A percentile compares a stretch with the other conserved stretches of the same genome.
Evolutionary conservation across 2,888 invertebrate genomes (phyloP).

Genomic region (Thymelicus acteon): DNA sequence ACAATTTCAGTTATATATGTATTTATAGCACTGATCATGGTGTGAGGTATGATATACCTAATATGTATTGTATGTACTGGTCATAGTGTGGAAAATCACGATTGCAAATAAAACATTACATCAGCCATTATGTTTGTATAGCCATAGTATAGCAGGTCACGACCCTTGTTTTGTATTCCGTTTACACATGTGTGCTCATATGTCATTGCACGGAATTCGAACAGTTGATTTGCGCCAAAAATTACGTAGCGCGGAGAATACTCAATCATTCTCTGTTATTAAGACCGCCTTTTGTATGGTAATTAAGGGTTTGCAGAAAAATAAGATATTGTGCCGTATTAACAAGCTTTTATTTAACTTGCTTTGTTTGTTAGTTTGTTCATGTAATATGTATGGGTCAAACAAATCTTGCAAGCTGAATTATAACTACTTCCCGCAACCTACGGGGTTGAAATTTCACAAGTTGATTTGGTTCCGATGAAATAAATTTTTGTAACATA

Average conservation of each 20-base stretch:
- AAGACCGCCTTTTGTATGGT: background rate
- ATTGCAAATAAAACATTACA: background rate
- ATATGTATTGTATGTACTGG: too few relatives aligned
- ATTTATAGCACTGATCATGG: too few relatives aligned
- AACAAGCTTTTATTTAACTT: too few relatives aligned
- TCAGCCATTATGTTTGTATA: background rate
- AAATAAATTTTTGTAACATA: too few relatives aligned
- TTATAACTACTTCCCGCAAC: too few relatives aligned
- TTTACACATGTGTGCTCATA: background rate
- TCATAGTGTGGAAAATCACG: background rate
- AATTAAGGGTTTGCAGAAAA: background rate
- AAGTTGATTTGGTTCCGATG: too few relatives aligned
- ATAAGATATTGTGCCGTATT: background rate
- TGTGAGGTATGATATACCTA: too few relatives aligned
- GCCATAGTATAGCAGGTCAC: background rate
- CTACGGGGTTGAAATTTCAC: too few relatives aligned
- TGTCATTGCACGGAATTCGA: constrained; percentile 1
- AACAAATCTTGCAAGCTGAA: too few relatives aligned
- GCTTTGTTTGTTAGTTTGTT: too few relatives aligned
- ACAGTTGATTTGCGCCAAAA: constrained; percentile 2
- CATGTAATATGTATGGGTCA: too few relatives aligned
- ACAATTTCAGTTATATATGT: too few relatives aligned
- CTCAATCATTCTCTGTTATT: constrained; percentile 1
- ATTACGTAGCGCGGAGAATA: background rate
- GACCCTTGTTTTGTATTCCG: background rate